Base-by-base conservation (phyloP, 2,797 vertebrate genomes). In the Ceryle rudis region DNA sequence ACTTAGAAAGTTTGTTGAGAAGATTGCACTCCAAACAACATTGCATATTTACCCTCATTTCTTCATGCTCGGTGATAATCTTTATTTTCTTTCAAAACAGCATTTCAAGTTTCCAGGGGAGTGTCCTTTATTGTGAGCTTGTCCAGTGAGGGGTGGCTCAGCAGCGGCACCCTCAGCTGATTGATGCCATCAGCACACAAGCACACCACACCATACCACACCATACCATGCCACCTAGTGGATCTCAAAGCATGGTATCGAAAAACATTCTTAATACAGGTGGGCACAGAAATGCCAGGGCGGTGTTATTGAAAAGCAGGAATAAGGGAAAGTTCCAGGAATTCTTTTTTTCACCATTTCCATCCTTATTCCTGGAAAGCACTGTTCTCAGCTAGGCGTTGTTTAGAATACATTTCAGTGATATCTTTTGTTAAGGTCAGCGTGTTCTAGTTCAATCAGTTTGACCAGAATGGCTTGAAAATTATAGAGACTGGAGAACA, bases 191-290 rank as follows among this genome's bases (percentile, higher is more conserved):
- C 66, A 55, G 84, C 55, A 60, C 14, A 15, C 42, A 44, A 5
- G 31, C 4, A 37, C 2, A 4, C 31, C 10, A 13, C 4, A 3
- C 69, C 13, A 33, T 3, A 6, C 44, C 11, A 35, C 6, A 23
- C 20, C 9, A 54, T 2, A 14, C 35, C 35, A 44, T 5, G 33
- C 35, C 73, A 87, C 19, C 39, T 55, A 14, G 22, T 26, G 41
- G 26, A 29, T 52, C 18, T 66, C 51, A 47, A 75, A 72, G 10
- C 26, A 18, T 4, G 35, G 28, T 49, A 31, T 44, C 33, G 51
- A 62, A 64, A 62, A 49, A 70, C 17, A 41, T 18, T 47, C 4
- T 0, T 39, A 41, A 13, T 7, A 18, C 5, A n/a, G 44, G 2
- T 5, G 1, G 28, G 46, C n/a, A 47, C 35, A 70, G 83, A 90